phyloP scores from a whole-genome alignment of 2,888 invertebrate genomes.

The Laspeyria flexula region DNA sequence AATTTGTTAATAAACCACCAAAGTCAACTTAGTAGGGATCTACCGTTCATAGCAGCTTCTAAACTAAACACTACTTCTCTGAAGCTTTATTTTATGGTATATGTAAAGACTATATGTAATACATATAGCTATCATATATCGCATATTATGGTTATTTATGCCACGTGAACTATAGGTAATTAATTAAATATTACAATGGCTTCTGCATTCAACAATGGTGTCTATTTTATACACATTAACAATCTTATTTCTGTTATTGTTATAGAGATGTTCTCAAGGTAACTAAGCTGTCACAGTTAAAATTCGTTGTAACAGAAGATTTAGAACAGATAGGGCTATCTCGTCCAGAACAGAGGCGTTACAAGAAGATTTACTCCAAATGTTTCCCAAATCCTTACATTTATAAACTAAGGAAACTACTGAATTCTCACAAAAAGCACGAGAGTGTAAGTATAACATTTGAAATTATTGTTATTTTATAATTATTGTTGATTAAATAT shows the following conservation, averaged over 20 bases:
- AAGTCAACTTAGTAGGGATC: too few relatives aligned
- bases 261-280: constrained; percentile 95
- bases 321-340: constrained; percentile 96
- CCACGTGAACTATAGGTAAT: too few relatives aligned
- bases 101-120: too few relatives aligned
- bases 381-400: constrained; percentile 97
- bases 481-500: too few relatives aligned
- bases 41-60: too few relatives aligned
- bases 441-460: constrained; percentile 69
- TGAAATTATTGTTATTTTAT: not conserved
- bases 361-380: constrained; percentile 97
- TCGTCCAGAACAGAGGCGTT: constrained; percentile 96
- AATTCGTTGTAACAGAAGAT: constrained; percentile 98
- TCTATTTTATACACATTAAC: not conserved
- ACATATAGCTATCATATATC: too few relatives aligned
- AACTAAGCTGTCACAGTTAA: constrained; percentile 94
- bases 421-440: constrained; percentile 87
- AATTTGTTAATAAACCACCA: too few relatives aligned
- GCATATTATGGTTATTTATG: too few relatives aligned
- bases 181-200: too few relatives aligned
- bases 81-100: too few relatives aligned
- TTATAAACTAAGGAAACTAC: constrained; percentile 94
- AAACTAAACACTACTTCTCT: too few relatives aligned
- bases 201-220: not conserved
- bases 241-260: constrained; percentile 38